Conservation (phyloP, 2,113 vertebrate genomes). For the Terrapene triunguis region DNA sequence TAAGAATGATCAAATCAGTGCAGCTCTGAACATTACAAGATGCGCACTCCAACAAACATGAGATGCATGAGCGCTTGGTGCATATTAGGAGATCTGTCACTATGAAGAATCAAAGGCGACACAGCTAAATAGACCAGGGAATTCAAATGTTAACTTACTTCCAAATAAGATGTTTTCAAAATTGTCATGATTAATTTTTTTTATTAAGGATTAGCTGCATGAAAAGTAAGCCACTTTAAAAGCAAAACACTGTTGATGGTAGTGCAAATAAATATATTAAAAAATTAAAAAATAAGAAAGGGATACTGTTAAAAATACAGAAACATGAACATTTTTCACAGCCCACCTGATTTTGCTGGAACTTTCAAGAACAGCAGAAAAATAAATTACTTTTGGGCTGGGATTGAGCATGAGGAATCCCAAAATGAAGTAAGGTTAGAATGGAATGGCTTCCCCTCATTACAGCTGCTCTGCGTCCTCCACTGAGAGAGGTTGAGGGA, state of each 20-base stretch:
- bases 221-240: slow-evolving; percentile 25
- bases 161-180: slow-evolving; percentile 41
- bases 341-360: not conserved
- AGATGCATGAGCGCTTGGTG: slow-evolving; percentile 64
- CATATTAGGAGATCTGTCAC: slow-evolving; percentile 72
- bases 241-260: not conserved
- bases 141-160: slow-evolving; percentile 60
- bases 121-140: slow-evolving; percentile 66
- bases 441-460: not conserved
- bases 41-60: slow-evolving; percentile 65
- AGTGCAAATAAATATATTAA: not conserved
- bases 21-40: slow-evolving; percentile 72
- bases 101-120: slow-evolving; percentile 69
- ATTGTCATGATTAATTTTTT: not conserved
- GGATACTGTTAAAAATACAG: not conserved
- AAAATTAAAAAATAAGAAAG: not conserved
- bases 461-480: not conserved
- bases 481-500: not conserved
- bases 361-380: not conserved
- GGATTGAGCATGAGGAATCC: not conserved
- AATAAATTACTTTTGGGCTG: not conserved
- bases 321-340: not conserved
- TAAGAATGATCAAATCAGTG: slow-evolving; percentile 67
- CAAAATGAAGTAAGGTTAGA: not conserved
- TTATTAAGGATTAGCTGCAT: not conserved